These are phyloP conservation scores for Rhabdophis nuchalis DNA, from an alignment of 2,797 vertebrate species.

Conservation along the genomic window DNA sequence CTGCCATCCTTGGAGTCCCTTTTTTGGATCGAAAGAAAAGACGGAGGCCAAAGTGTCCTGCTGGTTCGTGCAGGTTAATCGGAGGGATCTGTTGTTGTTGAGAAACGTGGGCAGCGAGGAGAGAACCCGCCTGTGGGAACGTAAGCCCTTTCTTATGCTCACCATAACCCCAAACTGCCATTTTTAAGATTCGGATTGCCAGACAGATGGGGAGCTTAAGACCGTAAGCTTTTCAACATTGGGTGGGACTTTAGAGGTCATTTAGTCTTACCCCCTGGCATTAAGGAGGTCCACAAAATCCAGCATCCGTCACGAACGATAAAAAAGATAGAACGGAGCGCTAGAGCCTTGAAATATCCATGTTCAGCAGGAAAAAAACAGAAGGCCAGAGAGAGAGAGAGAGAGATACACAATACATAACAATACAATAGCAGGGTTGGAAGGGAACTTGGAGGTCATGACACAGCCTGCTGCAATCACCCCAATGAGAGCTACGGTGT, in stretches of 20 bases:
- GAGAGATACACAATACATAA: no score
- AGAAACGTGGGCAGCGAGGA: neutral
- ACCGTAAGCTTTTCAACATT: neutral
- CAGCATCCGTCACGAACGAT: neutral
- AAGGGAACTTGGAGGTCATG: no score
- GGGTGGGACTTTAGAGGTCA: neutral
- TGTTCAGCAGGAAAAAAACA: neutral
- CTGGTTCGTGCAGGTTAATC: slow-evolving; percentile 30
- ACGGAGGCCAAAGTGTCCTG: slow-evolving; percentile 46
- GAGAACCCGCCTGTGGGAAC: neutral
- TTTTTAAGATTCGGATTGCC: neutral
- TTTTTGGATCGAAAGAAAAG: slow-evolving; percentile 56
- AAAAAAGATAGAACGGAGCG: neutral
- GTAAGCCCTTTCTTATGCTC: slow-evolving; percentile 21
- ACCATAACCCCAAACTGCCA: neutral
- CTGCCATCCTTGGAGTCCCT: slow-evolving; percentile 55
- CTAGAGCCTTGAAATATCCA: neutral
- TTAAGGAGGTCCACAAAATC: neutral
- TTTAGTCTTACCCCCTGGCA: neutral
- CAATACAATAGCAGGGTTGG: no score
- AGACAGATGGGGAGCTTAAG: neutral
- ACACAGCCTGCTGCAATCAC: no score
- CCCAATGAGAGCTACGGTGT: no score
- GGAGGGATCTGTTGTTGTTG: neutral
- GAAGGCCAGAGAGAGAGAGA: neutral